Percentiles rank a stretch among this genome's conserved stretches.
phyloP scores from a whole-genome alignment of 2,113 vertebrate species.

The Dermatemys mawii region DNA sequence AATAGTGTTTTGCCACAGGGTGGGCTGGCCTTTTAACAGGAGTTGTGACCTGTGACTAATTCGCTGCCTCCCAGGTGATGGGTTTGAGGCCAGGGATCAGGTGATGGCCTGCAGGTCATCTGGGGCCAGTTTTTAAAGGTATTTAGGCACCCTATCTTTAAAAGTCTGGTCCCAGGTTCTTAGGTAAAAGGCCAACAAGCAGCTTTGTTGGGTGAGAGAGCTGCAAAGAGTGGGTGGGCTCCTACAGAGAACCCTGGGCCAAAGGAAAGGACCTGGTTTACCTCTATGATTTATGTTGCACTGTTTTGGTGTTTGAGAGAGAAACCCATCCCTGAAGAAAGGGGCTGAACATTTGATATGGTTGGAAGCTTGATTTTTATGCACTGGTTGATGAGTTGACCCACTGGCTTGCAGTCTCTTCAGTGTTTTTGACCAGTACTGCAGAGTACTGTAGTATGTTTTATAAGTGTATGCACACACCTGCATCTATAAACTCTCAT shows the following conservation, averaged over 20 bases:
- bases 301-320: neutral
- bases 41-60: neutral
- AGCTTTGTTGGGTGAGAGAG: neutral
- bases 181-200: neutral
- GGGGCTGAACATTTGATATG: neutral
- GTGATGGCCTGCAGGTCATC: fast-evolving
- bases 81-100: neutral
- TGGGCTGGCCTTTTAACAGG: neutral
- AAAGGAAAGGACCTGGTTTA: neutral
- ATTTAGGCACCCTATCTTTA: neutral
- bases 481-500: neutral
- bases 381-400: neutral
- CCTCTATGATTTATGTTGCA: neutral
- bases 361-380: neutral
- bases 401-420: neutral
- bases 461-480: neutral
- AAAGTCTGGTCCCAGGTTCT: neutral
- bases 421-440: neutral
- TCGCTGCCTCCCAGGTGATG: neutral
- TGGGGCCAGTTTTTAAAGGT: neutral
- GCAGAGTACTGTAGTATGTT: neutral
- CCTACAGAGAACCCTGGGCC: neutral
- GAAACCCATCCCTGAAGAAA: neutral
- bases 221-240: neutral
- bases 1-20: neutral